These are phyloP conservation scores for Portevinia maculata DNA, from an alignment of 2,888 invertebrate species.

Conservation along the genomic window DNA sequence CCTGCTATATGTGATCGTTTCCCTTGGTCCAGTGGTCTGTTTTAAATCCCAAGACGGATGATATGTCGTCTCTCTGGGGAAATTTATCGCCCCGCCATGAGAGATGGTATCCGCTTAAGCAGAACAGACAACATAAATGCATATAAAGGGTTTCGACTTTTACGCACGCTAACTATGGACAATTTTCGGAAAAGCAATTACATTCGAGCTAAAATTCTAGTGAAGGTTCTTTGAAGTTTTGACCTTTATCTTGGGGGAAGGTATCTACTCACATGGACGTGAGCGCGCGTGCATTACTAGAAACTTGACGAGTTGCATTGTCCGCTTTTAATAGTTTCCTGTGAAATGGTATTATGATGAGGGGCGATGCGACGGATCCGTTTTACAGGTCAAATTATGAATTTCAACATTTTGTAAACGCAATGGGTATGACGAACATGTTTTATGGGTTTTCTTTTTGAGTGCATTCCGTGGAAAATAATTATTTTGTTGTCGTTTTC, in stretches of 20 bases:
- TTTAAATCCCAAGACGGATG: slow-evolving; percentile 70
- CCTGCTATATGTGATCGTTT: neutral
- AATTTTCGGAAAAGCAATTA: slow-evolving; percentile 71
- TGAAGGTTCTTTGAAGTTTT: slow-evolving; percentile 48
- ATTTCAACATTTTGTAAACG: slow-evolving; percentile 39
- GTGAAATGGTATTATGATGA: slow-evolving; percentile 57
- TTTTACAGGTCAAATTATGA: slow-evolving; percentile 62
- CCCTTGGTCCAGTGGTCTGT: slow-evolving; percentile 39
- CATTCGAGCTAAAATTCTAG: slow-evolving; percentile 15
- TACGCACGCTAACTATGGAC: slow-evolving; percentile 57
- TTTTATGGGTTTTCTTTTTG: slow-evolving; percentile 52
- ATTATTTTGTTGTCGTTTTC: slow-evolving; percentile 59
- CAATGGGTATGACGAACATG: slow-evolving; percentile 56
- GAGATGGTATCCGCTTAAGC: slow-evolving; percentile 66
- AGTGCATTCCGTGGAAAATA: slow-evolving; percentile 37
- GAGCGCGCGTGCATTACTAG: slow-evolving; percentile 52
- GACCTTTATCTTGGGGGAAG: slow-evolving; percentile 51
- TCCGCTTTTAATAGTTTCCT: slow-evolving; percentile 62
- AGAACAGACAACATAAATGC: slow-evolving; percentile 39
- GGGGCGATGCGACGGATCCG: slow-evolving; percentile 24
- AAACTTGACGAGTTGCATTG: slow-evolving; percentile 13
- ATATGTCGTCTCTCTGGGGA: slow-evolving; percentile 72
- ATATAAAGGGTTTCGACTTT: slow-evolving; percentile 23
- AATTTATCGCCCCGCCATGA: slow-evolving; percentile 69
- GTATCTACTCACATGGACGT: slow-evolving; percentile 19